Conservation (phyloP, 2,113 vertebrate genomes). For the Pleuronectes platessa region DNA sequence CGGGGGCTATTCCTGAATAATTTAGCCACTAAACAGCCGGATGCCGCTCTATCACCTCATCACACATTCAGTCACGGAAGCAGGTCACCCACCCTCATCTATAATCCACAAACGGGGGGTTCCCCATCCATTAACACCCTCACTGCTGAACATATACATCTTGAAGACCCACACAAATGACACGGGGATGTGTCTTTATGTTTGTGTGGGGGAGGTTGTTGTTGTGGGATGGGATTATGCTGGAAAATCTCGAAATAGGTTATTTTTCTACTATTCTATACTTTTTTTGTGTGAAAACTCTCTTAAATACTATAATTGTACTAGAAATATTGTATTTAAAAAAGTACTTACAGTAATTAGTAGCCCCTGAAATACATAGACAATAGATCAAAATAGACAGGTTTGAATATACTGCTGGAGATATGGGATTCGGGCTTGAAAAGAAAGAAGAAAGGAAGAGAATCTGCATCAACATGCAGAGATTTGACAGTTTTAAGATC, state of each 20-base stretch:
- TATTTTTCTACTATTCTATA: no score
- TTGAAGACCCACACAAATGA: slow-evolving; percentile 14
- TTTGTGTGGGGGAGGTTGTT: not conserved
- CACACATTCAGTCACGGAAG: slow-evolving; percentile 62
- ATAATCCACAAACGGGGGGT: slow-evolving; percentile 55
- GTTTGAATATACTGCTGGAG: no score
- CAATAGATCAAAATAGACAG: no score
- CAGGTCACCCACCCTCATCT: slow-evolving; percentile 56
- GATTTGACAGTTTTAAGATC: not conserved
- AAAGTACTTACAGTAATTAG: no score
- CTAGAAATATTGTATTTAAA: no score
- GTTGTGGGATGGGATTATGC: not conserved
- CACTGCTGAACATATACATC: slow-evolving; percentile 11
- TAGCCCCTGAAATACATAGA: no score
- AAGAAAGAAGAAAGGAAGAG: no score
- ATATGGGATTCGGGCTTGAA: no score
- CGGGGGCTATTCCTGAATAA: slow-evolving; percentile 58
- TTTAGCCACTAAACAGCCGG: slow-evolving; percentile 44
- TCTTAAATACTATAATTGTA: no score
- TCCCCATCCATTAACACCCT: slow-evolving; percentile 55
- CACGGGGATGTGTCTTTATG: not conserved
- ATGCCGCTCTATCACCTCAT: slow-evolving; percentile 50
- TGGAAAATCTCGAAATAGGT: no score
- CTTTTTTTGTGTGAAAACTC: no score
- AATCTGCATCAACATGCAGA: not conserved